phyloP scores from a whole-genome alignment of 2,888 invertebrate genomes.

The Creontiades dilutus region DNA sequence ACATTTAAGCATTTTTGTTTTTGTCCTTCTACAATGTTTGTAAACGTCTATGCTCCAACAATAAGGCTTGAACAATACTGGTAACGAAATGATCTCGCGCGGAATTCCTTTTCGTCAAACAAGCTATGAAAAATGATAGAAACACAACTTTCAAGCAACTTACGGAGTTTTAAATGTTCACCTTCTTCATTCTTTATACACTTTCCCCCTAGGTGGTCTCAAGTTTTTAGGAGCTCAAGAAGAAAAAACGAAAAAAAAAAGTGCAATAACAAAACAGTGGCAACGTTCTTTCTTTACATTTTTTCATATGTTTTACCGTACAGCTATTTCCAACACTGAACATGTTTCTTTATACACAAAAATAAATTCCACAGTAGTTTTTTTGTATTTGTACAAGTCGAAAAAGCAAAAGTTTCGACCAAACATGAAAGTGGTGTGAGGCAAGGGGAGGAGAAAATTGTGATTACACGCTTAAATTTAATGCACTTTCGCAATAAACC shows the following conservation, averaged over 20 bases:
- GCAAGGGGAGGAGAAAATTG: not conserved
- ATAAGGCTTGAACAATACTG: slow-evolving; percentile 57
- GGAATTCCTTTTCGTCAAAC: not conserved
- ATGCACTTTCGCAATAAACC: not conserved
- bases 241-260: not conserved
- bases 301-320: not conserved
- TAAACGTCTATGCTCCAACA: slow-evolving; percentile 61
- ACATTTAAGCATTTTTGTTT: slow-evolving; percentile 53
- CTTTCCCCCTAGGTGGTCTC: slow-evolving; percentile 29
- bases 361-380: slow-evolving; percentile 42
- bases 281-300: slow-evolving; percentile 14
- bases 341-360: slow-evolving; percentile 8
- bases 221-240: slow-evolving; percentile 16
- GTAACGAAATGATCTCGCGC: slow-evolving; percentile 51
- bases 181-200: not conserved
- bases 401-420: slow-evolving; percentile 44
- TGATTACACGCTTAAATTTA: not conserved
- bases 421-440: slow-evolving; percentile 69
- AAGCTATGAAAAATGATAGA: not conserved
- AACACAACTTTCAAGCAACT: slow-evolving; percentile 35
- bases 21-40: slow-evolving; percentile 51
- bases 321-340: slow-evolving; percentile 6
- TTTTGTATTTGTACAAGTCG: not conserved
- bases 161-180: not conserved
- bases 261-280: slow-evolving; percentile 25